These are phyloP conservation scores for Pantelozetes paolii DNA, from an alignment of 2,888 invertebrate genomes.

Conservation along the genomic window DNA sequence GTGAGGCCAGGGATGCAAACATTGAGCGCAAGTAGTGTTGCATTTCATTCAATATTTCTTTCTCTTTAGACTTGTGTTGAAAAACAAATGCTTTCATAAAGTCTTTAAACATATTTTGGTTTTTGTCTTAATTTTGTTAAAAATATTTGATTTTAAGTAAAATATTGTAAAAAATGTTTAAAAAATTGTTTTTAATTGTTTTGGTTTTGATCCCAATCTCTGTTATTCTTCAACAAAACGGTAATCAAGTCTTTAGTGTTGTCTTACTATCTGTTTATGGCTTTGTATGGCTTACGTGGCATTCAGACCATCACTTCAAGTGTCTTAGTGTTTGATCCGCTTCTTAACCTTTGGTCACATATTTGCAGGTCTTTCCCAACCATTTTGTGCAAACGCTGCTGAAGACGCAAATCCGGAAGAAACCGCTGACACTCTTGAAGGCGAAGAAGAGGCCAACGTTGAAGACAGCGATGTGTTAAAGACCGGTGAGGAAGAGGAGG, in stretches of 20 bases:
- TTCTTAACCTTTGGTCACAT: too few relatives aligned
- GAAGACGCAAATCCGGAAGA: slow-evolving; percentile 48
- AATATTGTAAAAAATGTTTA: background rate
- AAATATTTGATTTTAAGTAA: background rate
- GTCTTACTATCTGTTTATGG: background rate
- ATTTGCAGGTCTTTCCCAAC: background rate
- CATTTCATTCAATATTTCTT: background rate
- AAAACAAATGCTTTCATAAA: slow-evolving; percentile 11
- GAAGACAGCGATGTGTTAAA: slow-evolving; percentile 32
- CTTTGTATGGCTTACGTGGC: slow-evolving; percentile 18
- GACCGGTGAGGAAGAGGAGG: slow-evolving; percentile 47
- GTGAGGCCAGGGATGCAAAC: background rate
- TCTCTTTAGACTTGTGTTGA: slow-evolving; percentile 1
- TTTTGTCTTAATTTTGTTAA: slow-evolving; percentile 5
- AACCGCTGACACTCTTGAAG: slow-evolving; percentile 52
- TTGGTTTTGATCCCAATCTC: background rate
- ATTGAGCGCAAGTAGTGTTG: background rate
- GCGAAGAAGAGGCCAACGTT: slow-evolving; percentile 60
- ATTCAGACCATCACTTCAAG: background rate
- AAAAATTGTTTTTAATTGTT: background rate
- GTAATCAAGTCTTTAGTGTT: background rate
- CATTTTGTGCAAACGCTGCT: slow-evolving; percentile 51
- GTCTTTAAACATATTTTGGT: background rate
- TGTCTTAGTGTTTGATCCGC: background rate
- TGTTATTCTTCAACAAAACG: slow-evolving; percentile 27